Base-by-base conservation (phyloP, 2,888 invertebrate species). In the Microctonus brassicae region DNA sequence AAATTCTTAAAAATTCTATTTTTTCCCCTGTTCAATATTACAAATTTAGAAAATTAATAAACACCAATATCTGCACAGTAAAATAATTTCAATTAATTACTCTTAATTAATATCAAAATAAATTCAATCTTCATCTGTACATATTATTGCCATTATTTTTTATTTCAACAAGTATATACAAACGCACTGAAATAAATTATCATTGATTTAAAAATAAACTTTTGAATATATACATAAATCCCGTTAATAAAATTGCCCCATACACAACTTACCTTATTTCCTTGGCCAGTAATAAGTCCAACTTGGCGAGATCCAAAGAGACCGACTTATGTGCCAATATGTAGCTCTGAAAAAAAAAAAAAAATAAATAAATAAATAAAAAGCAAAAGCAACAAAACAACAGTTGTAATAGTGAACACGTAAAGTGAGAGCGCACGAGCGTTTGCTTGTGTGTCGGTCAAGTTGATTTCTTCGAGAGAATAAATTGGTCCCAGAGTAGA, bases 401-500 rank as follows among this genome's bases (percentile, higher is more conserved):
- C 47, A 47, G 17, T 17, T 17, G 47, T 7, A 47, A 47, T 17
- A 47, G 17, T 17, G 17, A n/a, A n/a, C 36, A 34, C 33, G 42
- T 58, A 13, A 55, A 58, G n/a, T n/a, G n/a, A n/a, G n/a, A n/a
- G n/a, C n/a, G n/a, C 47, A 42, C 42, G 33, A 39, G 64, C 58
- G 29, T 65, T 66, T 67, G 72, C 73, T 73, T 22, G 63, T 26
- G 69, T 68, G 58, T 68, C 69, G 55, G 66, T 72, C 75, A 73
- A 75, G 73, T 67, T 75, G 70, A 70, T 71, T 75, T 68, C 55
- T 61, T 66, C 66, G 52, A 65, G 61, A 62, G 64, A 74, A 76
- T 70, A 76, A 77, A 76, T 77, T 73, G 77, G 74, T 73, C 67
- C 47, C 39, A 58, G 65, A 58, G 65, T 57, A 22, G 26, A 29